A percentile compares a stretch with the other conserved stretches of the same genome.
Evolutionary conservation across 2,797 vertebrate species (phyloP).

Genomic region (Acomys russatus): DNA sequence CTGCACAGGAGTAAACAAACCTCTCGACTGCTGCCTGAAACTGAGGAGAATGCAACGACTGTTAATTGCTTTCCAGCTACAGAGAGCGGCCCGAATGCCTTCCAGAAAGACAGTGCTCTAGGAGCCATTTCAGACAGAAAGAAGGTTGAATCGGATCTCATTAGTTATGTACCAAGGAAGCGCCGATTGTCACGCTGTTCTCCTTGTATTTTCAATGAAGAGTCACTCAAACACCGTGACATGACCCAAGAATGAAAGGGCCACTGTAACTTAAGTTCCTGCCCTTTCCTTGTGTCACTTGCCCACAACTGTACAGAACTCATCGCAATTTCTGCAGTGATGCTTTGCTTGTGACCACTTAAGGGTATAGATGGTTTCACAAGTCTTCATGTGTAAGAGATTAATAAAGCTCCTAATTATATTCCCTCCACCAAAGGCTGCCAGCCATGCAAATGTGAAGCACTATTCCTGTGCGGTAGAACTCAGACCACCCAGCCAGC

Average conservation of each 20-base stretch:
- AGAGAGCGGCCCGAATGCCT: conserved; percentile 1
- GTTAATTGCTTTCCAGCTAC: conserved; percentile 32
- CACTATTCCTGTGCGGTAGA: conserved; percentile 49
- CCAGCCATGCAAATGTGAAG: conserved; percentile 59
- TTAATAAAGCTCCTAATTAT: conserved; percentile 71
- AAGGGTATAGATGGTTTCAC: conserved; percentile 40
- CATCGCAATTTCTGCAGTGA: conserved; percentile 8
- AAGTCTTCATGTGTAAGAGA: conserved; percentile 51
- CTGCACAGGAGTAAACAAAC: conserved; percentile 98
- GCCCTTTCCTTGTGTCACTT: conserved; percentile 27
- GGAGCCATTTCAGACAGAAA: conserved; percentile 26
- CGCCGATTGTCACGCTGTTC: neutral
- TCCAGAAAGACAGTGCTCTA: conserved; percentile 28
- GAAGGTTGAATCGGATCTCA: conserved; percentile 11
- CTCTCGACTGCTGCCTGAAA: conserved; percentile 97
- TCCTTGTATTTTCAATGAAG: conserved; percentile 15
- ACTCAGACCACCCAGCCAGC: conserved; percentile 12
- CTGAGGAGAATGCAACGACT: conserved; percentile 85
- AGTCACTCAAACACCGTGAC: neutral
- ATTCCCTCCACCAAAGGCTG: conserved; percentile 55
- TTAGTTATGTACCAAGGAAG: neutral
- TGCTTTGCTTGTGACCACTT: conserved; percentile 62
- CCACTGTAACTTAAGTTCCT: conserved; percentile 1
- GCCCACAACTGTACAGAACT: neutral
- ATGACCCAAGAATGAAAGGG: neutral